A percentile compares a stretch with the other conserved stretches of the same genome.
Conservation (phyloP, 2,888 invertebrate genomes). For the Dasysyrphus tricinctus region DNA sequence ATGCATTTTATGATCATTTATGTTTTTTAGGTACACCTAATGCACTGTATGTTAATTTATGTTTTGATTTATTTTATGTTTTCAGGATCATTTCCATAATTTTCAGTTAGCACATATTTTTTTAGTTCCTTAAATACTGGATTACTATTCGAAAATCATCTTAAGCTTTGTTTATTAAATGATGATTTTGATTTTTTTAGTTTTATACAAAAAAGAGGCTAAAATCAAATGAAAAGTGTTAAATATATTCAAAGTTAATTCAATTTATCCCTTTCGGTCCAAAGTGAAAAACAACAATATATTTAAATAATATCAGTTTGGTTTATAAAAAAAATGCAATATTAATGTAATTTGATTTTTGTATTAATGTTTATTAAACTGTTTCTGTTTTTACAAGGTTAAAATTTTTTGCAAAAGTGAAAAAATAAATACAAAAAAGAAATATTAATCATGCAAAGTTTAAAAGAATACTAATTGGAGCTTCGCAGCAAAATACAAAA, state of each 20-base stretch:
- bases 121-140: not conserved
- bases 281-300: not conserved
- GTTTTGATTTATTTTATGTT: not conserved
- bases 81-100: not conserved
- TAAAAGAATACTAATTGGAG: not conserved
- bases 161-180: not conserved
- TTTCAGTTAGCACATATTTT: not conserved
- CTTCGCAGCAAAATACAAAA: slow-evolving; percentile 21
- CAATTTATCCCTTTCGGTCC: not conserved
- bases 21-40: slow-evolving; percentile 9
- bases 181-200: not conserved
- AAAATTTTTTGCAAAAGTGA: not conserved
- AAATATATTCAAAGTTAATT: not conserved
- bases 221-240: not conserved
- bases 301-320: not conserved
- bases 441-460: not conserved
- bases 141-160: not conserved
- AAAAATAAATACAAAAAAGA: not conserved
- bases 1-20: slow-evolving; percentile 22
- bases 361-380: not conserved
- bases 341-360: not conserved
- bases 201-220: not conserved
- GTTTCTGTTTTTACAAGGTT: not conserved
- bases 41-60: not conserved
- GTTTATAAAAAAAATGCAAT: not conserved